Evolutionary conservation across 2,797 vertebrate species (phyloP), one percentile per base, ranked within the genome.

Genomic region (Tangara arthus): DNA sequence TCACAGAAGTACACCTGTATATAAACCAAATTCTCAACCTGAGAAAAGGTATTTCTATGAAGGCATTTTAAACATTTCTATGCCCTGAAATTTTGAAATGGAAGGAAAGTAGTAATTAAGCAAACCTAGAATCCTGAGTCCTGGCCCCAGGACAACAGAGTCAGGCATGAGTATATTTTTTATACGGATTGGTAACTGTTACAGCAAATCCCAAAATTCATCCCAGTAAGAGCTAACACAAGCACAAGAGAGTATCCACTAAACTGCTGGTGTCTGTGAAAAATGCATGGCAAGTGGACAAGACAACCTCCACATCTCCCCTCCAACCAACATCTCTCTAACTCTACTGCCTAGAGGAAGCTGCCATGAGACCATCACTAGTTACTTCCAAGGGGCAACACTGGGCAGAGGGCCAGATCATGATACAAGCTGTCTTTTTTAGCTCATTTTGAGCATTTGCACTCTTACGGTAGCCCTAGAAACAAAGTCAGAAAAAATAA

Each of bases 101-200:
- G 59, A 81, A 91, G 49, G 49, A 44, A 86, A 73, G 49, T 50
- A 83, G 60, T 91, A 87, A 88, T 94, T 93, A 94, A 84, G 56
- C 49, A 88, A 94, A 86, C 63, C 37, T 47, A 75, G 79, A 91
- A 88, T 82, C 70, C 70, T 15, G 32, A 94, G 82, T 49, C 35
- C 44, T 71, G 56, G 68, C 41, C 76, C 59, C 77, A 49, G 37
- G 65, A 88, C 41, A 83, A 50, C 0, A 53, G 19, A 77, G 10
- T 22, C 0, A 0, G 69, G 32, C 82, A 81, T n/a, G 47, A 47
- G 19, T n/a, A 75, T 78, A 72, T 72, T 83, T 81, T 94, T 90
- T 52, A 44, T 44, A 81, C 50, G 63, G 77, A 91, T 24, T 77
- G 55, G 59, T 56, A 91, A 52, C 60, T 53, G 28, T 8, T 78